phyloP scores from a whole-genome alignment of 2,797 vertebrate genomes.

The Macropus fuliginosus region DNA sequence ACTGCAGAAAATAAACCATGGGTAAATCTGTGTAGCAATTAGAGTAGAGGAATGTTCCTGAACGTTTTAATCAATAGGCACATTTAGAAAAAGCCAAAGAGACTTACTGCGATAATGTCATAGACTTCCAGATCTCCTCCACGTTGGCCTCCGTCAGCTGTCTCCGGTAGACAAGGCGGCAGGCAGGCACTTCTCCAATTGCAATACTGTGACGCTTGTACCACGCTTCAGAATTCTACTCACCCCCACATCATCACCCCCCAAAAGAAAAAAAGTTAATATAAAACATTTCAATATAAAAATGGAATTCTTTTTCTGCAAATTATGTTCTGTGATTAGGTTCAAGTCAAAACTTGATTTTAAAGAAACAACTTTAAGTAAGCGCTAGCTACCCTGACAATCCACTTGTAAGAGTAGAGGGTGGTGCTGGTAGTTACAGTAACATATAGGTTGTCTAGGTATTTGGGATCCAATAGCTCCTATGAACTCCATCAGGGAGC shows the following conservation, averaged over 20 bases:
- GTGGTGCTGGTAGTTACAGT: not conserved
- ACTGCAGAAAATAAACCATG: slow-evolving; percentile 52
- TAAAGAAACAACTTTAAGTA: slow-evolving; percentile 44
- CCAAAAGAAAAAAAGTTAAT: slow-evolving; percentile 4
- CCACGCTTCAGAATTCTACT: slow-evolving; percentile 92
- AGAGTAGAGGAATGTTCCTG: not conserved
- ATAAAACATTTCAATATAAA: slow-evolving; percentile 39
- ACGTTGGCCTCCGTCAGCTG: slow-evolving; percentile 90
- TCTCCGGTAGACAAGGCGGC: slow-evolving; percentile 90
- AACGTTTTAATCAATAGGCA: not conserved
- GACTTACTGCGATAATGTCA: slow-evolving; percentile 88
- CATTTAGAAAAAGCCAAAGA: not conserved
- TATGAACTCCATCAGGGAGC: not conserved
- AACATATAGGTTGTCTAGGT: slow-evolving; percentile 9
- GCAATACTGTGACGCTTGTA: slow-evolving; percentile 97
- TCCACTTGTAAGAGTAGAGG: not conserved
- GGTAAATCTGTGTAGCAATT: slow-evolving; percentile 39
- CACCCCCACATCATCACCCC: not conserved
- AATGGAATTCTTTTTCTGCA: slow-evolving; percentile 3
- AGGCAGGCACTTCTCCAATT: slow-evolving; percentile 93
- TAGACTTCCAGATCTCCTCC: slow-evolving; percentile 95
- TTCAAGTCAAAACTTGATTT: slow-evolving; percentile 22
- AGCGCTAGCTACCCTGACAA: slow-evolving; percentile 26
- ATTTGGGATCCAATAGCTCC: slow-evolving; percentile 43
- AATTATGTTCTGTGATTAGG: slow-evolving; percentile 1